Evolutionary conservation across 2,888 invertebrate genomes (phyloP).

Genomic region (Anorthoa munda): DNA sequence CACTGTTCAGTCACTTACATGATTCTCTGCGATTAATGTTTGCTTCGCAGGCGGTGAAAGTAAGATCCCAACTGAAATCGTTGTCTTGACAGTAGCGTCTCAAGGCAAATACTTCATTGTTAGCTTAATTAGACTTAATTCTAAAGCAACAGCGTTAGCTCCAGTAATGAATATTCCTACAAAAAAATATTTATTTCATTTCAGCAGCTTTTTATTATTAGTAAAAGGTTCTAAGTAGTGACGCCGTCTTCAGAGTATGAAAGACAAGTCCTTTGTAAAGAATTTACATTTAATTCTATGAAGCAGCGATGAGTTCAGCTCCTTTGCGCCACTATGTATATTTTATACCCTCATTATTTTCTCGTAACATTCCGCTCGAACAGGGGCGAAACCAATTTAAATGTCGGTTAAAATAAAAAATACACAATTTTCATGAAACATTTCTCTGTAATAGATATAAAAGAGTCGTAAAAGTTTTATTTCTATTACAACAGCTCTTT

Average conservation of each 20-base stretch:
- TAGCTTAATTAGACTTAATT: neutral
- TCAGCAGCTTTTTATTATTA: neutral
- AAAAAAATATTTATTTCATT: constrained; percentile 12
- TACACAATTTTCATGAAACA: constrained; percentile 36
- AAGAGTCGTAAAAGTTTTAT: constrained; percentile 68
- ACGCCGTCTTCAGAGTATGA: constrained; percentile 11
- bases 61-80: neutral
- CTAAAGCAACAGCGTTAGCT: neutral
- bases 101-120: neutral
- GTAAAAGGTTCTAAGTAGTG: neutral
- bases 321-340: constrained; percentile 37
- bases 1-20: too few species aligned
- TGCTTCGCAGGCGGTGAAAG: neutral
- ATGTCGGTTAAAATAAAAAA: constrained; percentile 48
- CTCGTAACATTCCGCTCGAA: constrained; percentile 49
- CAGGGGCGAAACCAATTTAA: constrained; percentile 54
- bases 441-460: constrained; percentile 53
- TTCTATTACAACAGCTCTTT: constrained; percentile 61
- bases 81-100: neutral
- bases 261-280: constrained; percentile 28
- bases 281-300: constrained; percentile 36
- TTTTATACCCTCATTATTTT: constrained; percentile 53
- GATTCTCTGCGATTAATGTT: neutral
- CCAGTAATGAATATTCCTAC: neutral
- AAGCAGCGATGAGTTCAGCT: constrained; percentile 33